These are phyloP conservation scores for Naja naja DNA, from an alignment of 2,113 vertebrate genomes.

Conservation along the genomic window DNA sequence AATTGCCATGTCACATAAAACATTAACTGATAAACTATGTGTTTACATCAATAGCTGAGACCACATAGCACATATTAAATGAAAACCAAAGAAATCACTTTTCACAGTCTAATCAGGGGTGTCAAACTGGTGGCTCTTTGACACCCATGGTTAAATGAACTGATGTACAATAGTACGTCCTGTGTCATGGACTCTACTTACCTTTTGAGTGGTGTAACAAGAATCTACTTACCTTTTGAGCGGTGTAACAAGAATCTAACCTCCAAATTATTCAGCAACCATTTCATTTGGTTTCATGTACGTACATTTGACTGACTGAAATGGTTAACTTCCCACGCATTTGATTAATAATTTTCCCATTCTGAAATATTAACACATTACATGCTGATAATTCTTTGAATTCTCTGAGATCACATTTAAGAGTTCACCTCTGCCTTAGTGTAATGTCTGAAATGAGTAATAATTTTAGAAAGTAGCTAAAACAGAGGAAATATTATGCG, in stretches of 20 bases:
- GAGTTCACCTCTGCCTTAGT: background rate
- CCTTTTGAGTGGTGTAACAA: background rate
- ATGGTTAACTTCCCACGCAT: background rate
- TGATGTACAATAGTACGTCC: background rate
- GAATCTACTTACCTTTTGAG: background rate
- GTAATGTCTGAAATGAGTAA: background rate
- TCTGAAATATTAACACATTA: background rate
- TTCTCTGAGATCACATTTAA: background rate
- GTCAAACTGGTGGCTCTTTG: too few relatives aligned
- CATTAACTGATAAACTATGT: background rate
- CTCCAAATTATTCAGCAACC: background rate
- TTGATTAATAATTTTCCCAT: background rate
- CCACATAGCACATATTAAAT: background rate
- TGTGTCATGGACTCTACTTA: background rate
- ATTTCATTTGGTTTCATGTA: background rate
- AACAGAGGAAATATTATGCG: slow-evolving; percentile 2
- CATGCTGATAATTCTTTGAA: background rate
- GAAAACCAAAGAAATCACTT: background rate
- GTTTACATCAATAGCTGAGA: background rate
- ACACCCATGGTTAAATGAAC: background rate
- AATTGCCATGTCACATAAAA: background rate
- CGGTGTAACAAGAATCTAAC: background rate
- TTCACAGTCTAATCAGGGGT: too few relatives aligned
- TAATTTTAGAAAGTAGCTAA: background rate
- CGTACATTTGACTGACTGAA: background rate